Conservation (phyloP, 2,888 invertebrate genomes). For the Amphiduros pacificus region DNA sequence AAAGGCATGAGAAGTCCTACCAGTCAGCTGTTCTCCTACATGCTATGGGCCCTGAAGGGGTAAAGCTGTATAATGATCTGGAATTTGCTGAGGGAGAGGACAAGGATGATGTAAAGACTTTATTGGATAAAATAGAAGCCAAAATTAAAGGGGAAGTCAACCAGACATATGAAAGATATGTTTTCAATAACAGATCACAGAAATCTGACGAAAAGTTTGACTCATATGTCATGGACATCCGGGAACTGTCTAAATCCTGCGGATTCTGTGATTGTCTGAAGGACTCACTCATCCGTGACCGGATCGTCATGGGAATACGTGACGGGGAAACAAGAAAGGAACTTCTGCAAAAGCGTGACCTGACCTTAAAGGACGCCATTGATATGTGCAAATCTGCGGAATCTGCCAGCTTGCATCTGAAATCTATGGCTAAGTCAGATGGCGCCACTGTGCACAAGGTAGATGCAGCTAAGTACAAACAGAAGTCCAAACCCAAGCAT, state of each 20-base stretch:
- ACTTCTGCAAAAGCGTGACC: not conserved
- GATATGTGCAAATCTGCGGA: slow-evolving; percentile 1
- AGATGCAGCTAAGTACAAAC: too few species aligned
- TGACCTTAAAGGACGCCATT: not conserved
- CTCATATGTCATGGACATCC: not conserved
- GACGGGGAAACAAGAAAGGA: not conserved
- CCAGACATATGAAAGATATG: not conserved
- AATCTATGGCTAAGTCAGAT: too few species aligned
- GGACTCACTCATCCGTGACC: not conserved
- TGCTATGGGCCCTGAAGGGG: too few species aligned
- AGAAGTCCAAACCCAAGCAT: too few species aligned
- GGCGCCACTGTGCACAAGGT: too few species aligned
- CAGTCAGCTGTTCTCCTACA: too few species aligned
- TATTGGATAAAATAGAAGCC: too few species aligned
- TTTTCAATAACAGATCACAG: not conserved
- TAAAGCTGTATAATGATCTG: too few species aligned
- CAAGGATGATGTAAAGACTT: too few species aligned
- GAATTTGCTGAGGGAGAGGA: too few species aligned
- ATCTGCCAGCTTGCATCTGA: too few species aligned
- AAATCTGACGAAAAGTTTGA: not conserved
- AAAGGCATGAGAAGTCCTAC: too few species aligned
- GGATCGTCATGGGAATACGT: not conserved
- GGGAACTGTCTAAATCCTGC: not conserved
- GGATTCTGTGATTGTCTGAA: not conserved
- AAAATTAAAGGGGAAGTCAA: slow-evolving; percentile 1